phyloP scores from a whole-genome alignment of 2,888 invertebrate genomes.

The Pheosia tremula region DNA sequence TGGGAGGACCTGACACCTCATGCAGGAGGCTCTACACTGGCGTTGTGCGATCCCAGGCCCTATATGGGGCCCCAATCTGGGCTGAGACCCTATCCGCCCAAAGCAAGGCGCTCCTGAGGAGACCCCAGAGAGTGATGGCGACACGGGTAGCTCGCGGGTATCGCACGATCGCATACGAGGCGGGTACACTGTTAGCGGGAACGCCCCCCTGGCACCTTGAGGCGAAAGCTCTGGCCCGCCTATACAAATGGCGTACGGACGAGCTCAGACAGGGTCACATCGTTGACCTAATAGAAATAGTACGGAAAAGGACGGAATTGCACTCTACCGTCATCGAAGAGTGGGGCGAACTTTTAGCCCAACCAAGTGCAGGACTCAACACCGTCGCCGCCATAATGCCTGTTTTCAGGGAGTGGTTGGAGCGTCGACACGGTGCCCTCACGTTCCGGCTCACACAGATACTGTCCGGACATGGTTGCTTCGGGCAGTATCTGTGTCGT shows the following conservation, averaged over 20 bases:
- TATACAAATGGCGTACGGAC: not conserved
- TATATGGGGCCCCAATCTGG: conserved; percentile 18
- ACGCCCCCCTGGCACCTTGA: not conserved
- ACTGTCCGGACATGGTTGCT: conserved; percentile 1
- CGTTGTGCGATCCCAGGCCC: conserved; percentile 14
- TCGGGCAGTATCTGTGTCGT: not conserved
- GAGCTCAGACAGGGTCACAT: not conserved
- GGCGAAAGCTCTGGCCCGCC: not conserved
- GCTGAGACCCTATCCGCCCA: not conserved
- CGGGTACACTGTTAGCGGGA: not conserved
- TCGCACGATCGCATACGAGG: not conserved
- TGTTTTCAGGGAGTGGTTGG: not conserved
- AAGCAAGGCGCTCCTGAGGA: not conserved
- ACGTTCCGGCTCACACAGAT: not conserved
- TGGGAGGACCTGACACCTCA: conserved; percentile 6
- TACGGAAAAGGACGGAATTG: not conserved
- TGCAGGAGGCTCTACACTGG: conserved; percentile 10
- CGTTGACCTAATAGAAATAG: not conserved
- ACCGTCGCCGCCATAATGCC: conserved; percentile 9
- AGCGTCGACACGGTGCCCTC: not conserved
- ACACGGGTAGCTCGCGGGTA: conserved; percentile 6
- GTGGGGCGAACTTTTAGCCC: not conserved
- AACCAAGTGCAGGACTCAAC: not conserved
- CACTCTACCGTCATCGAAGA: not conserved
- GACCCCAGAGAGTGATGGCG: conserved; percentile 10